Conservation (phyloP, 2,797 vertebrate species). For the Sternotherus odoratus region DNA sequence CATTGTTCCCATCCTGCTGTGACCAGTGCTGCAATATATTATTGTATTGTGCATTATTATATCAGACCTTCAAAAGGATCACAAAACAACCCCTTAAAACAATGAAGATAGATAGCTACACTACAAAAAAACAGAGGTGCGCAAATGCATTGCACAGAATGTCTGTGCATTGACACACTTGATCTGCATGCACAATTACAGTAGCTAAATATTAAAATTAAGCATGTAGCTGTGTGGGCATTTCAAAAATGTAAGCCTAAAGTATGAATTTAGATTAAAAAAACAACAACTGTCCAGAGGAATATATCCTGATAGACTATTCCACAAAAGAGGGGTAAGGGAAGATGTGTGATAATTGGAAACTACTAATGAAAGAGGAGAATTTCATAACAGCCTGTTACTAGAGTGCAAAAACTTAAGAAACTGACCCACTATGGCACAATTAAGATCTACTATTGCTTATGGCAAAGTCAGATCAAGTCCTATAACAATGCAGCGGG, state of each 20-base stretch:
- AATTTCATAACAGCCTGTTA: neutral
- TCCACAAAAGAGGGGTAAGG: neutral
- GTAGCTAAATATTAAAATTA: fast-evolving
- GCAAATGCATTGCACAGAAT: neutral
- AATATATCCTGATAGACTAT: neutral
- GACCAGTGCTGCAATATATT: neutral
- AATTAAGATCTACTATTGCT: neutral
- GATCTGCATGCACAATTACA: fast-evolving
- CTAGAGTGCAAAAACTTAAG: neutral
- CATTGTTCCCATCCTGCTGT: neutral
- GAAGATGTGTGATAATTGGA: neutral
- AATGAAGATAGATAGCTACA: neutral
- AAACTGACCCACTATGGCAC: fast-evolving
- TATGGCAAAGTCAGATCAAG: neutral
- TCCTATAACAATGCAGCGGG: fast-evolving
- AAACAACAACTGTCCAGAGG: neutral
- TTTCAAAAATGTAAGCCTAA: neutral
- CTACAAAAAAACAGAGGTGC: neutral
- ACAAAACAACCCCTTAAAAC: neutral
- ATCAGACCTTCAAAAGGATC: neutral
- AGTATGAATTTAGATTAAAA: neutral
- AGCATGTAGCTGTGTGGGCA: fast-evolving
- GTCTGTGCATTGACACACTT: fast-evolving
- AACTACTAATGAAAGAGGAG: neutral
- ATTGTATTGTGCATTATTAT: neutral